Percentiles rank a stretch among this genome's conserved stretches.
phyloP scores from a whole-genome alignment of 2,113 vertebrate genomes.

The Sturnus vulgaris region DNA sequence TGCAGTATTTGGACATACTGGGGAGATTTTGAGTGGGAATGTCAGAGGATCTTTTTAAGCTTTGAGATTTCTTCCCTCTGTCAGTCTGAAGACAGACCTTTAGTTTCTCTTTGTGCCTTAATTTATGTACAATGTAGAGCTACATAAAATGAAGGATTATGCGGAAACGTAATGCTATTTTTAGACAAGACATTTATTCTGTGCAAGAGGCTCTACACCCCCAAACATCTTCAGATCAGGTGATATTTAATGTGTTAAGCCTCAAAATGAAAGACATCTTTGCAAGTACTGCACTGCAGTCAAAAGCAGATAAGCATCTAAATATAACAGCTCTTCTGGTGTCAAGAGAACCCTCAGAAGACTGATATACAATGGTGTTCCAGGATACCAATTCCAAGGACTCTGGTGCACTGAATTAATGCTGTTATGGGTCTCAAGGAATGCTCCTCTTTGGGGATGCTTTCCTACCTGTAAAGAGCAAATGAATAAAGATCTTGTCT shows the following conservation, averaged over 20 bases:
- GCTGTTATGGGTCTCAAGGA: neutral
- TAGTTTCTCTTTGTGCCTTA: conserved; percentile 14
- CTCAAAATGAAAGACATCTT: conserved; percentile 19
- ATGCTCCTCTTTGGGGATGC: neutral
- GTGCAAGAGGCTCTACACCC: neutral
- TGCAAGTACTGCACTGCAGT: conserved; percentile 4
- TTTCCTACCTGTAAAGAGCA: neutral
- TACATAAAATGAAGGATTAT: conserved; percentile 1
- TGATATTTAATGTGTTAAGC: conserved; percentile 24
- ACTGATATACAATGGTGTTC: neutral
- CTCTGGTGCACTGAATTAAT: neutral
- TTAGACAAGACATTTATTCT: conserved; percentile 37
- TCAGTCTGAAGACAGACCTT: neutral
- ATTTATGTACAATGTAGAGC: conserved; percentile 17
- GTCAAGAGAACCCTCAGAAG: conserved; percentile 25
- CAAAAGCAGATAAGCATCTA: conserved; percentile 39
- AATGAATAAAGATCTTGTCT: neutral
- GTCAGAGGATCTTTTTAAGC: neutral
- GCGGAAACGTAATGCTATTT: conserved; percentile 8
- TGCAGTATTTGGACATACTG: neutral
- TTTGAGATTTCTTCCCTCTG: neutral
- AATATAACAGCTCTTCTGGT: conserved; percentile 12
- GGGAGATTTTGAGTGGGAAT: neutral
- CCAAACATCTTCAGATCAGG: neutral
- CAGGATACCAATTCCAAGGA: neutral